phyloP scores from a whole-genome alignment of 2,888 invertebrate species.

The Ypsolopha sequella region DNA sequence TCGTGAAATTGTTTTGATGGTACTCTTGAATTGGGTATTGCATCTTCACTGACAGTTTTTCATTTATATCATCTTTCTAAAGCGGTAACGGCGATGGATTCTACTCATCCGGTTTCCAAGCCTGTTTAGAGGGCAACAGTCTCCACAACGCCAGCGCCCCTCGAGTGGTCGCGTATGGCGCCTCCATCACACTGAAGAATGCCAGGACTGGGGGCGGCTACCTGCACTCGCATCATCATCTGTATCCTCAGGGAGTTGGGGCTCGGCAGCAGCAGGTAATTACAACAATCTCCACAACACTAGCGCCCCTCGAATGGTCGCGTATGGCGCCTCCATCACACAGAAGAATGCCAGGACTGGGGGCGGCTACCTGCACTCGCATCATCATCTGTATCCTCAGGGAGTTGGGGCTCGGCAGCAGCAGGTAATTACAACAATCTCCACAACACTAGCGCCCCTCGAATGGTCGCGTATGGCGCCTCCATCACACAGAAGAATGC shows the following conservation, averaged over 20 bases:
- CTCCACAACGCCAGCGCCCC: slow-evolving; percentile 95
- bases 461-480: slow-evolving; percentile 90
- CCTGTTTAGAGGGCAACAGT: slow-evolving; percentile 91
- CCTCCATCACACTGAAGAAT: slow-evolving; percentile 91
- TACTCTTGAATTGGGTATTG: no score
- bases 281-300: slow-evolving; percentile 94
- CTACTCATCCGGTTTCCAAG: slow-evolving; percentile 97
- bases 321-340: slow-evolving; percentile 90
- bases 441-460: slow-evolving; percentile 88
- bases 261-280: slow-evolving; percentile 94
- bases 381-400: slow-evolving; percentile 94
- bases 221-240: slow-evolving; percentile 94
- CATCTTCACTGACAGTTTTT: no score
- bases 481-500: slow-evolving; percentile 92
- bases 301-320: slow-evolving; percentile 89
- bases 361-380: slow-evolving; percentile 96
- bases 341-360: slow-evolving; percentile 95
- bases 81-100: slow-evolving; percentile 97
- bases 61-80: slow-evolving; percentile 3
- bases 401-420: slow-evolving; percentile 92
- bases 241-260: slow-evolving; percentile 92
- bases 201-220: slow-evolving; percentile 96
- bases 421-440: slow-evolving; percentile 88
- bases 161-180: slow-evolving; percentile 88
- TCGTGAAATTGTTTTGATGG: no score